Evolutionary conservation across 2,888 invertebrate genomes (phyloP).

Genomic region (Hypena proboscidalis): DNA sequence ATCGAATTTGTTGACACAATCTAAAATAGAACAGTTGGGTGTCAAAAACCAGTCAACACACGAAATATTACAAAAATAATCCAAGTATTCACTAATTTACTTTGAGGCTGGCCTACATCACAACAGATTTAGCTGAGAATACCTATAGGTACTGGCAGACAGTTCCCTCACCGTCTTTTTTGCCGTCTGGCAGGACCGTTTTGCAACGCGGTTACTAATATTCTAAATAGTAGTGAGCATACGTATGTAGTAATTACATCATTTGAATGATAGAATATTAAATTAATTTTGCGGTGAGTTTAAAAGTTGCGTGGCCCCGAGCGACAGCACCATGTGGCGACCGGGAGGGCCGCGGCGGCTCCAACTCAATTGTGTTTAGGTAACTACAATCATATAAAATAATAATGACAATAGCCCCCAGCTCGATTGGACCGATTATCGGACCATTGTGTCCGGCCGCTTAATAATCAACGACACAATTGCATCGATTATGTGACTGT

Average conservation of each 20-base stretch:
- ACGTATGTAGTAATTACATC: constrained; percentile 41
- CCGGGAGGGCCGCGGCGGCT: constrained; percentile 35
- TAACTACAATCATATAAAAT: constrained; percentile 55
- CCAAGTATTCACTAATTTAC: too few species aligned
- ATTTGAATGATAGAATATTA: constrained; percentile 64
- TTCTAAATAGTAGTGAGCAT: too few species aligned
- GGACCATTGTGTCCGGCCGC: constrained; percentile 50
- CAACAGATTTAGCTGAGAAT: too few species aligned
- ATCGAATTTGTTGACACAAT: constrained; percentile 15
- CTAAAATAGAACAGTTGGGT: neutral
- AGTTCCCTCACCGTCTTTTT: too few species aligned
- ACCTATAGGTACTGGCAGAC: too few species aligned
- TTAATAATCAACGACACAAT: constrained; percentile 53
- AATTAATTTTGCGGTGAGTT: constrained; percentile 75
- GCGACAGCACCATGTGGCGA: constrained; percentile 71
- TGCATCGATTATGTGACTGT: constrained; percentile 42
- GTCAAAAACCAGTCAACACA: too few species aligned
- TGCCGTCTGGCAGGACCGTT: too few species aligned
- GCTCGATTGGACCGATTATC: constrained; percentile 57
- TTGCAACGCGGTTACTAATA: too few species aligned
- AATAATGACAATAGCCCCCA: constrained; percentile 58
- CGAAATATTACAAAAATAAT: too few species aligned
- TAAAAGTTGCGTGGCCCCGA: constrained; percentile 61
- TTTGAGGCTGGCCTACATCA: too few species aligned
- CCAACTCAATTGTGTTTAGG: constrained; percentile 43